Percentiles rank a stretch among this genome's conserved stretches.
These are phyloP conservation scores for Ips typographus DNA, from an alignment of 1,140 invertebrate genomes.

Conservation along the genomic window DNA sequence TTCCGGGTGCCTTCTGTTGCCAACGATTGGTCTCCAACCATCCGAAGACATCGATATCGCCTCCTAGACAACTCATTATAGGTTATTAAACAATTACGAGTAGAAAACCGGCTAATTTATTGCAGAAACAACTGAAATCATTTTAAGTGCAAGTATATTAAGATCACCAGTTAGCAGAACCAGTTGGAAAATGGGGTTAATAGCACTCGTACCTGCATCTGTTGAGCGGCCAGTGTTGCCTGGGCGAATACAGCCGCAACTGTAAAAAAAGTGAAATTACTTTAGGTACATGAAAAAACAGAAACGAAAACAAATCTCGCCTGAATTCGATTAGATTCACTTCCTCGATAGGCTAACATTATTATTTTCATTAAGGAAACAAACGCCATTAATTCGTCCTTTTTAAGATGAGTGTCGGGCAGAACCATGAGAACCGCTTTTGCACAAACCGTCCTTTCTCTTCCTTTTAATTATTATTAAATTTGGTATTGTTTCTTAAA, in stretches of 20 bases:
- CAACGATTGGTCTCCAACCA: conserved; percentile 48
- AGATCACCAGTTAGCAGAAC: neutral
- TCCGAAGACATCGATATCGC: conserved; percentile 43
- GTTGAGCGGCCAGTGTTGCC: conserved; percentile 25
- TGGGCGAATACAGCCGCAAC: conserved; percentile 29
- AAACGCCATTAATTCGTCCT: neutral
- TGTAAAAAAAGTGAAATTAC: conserved; percentile 37
- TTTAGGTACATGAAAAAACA: conserved; percentile 22
- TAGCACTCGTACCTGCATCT: conserved; percentile 33
- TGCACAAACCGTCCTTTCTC: neutral
- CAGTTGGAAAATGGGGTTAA: conserved; percentile 27
- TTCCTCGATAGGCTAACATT: neutral
- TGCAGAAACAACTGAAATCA: conserved; percentile 1
- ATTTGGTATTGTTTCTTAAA: too few species aligned
- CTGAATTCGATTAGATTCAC: neutral
- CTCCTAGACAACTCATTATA: conserved; percentile 34
- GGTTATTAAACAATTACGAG: too few species aligned
- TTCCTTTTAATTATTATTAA: neutral
- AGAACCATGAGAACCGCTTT: neutral
- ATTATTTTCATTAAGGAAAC: neutral
- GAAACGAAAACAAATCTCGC: conserved; percentile 11
- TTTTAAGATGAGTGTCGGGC: neutral
- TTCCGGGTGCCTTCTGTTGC: conserved; percentile 36
- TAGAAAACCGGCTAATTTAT: neutral
- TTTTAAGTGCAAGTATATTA: neutral